A percentile compares a stretch with the other conserved stretches of the same genome.
Conservation (phyloP, 2,113 vertebrate genomes). For the Albula goreensis region DNA sequence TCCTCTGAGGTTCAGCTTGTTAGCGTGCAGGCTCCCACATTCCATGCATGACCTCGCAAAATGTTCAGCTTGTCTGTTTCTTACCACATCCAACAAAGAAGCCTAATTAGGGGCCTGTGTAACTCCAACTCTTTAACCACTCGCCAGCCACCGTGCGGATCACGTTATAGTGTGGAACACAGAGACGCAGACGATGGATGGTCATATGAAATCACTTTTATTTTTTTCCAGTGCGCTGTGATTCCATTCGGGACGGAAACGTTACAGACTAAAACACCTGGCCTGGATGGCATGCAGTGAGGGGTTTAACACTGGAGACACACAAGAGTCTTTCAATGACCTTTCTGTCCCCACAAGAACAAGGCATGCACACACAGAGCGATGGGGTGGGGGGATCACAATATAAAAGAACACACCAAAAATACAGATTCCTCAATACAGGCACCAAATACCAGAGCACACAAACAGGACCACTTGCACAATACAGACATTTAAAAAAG, state of each 20-base stretch:
- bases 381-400: slow-evolving; percentile 50
- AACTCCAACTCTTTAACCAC: too few species aligned
- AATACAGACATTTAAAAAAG: slow-evolving; percentile 50
- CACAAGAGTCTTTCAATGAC: slow-evolving; percentile 69
- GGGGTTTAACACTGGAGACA: slow-evolving; percentile 75
- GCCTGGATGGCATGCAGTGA: slow-evolving; percentile 85
- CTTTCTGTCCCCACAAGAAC: slow-evolving; percentile 65
- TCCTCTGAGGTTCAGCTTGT: background rate
- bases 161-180: slow-evolving; percentile 35
- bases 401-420: slow-evolving; percentile 69
- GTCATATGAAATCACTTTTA: slow-evolving; percentile 80
- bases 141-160: background rate
- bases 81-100: background rate
- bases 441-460: slow-evolving; percentile 60
- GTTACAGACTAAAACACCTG: slow-evolving; percentile 73
- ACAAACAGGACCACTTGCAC: slow-evolving; percentile 68
- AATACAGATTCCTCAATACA: slow-evolving; percentile 67
- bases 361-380: slow-evolving; percentile 76
- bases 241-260: slow-evolving; percentile 85
- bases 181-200: slow-evolving; percentile 67
- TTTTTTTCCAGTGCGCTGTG: slow-evolving; percentile 75
- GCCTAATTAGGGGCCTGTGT: background rate
- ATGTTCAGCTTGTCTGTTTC: background rate
- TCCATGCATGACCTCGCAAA: background rate
- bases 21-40: background rate